A percentile compares a stretch with the other conserved stretches of the same genome.
Evolutionary conservation across 2,888 invertebrate species (phyloP).

Genomic region (Drosophila eohydei): DNA sequence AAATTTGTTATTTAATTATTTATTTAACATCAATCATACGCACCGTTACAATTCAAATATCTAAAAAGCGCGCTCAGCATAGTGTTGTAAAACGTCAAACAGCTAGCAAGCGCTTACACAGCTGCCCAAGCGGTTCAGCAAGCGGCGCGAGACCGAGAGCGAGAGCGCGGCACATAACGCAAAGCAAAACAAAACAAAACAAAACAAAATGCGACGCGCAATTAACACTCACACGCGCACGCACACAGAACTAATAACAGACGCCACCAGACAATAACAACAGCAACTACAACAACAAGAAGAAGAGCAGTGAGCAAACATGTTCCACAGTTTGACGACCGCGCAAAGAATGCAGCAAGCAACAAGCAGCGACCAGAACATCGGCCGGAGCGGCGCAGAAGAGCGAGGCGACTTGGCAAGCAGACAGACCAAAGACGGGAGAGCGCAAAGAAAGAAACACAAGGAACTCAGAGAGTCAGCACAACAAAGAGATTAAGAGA

Average conservation of each 20-base stretch:
- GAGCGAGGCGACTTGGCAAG: slow-evolving; percentile 50
- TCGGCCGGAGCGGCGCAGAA: slow-evolving; percentile 39
- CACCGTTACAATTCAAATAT: slow-evolving; percentile 51
- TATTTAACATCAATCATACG: slow-evolving; percentile 49
- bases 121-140: slow-evolving; percentile 56
- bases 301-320: slow-evolving; percentile 53
- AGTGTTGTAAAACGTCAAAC: slow-evolving; percentile 53
- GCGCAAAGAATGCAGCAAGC: slow-evolving; percentile 68
- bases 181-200: slow-evolving; percentile 31
- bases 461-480: slow-evolving; percentile 21
- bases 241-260: slow-evolving; percentile 26
- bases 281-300: slow-evolving; percentile 16
- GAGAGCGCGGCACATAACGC: not conserved
- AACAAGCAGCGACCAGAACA: slow-evolving; percentile 55
- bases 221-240: slow-evolving; percentile 37
- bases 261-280: slow-evolving; percentile 35
- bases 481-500: slow-evolving; percentile 12
- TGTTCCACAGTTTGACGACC: slow-evolving; percentile 73
- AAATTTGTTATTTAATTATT: not conserved
- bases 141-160: slow-evolving; percentile 6
- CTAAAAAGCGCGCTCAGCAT: slow-evolving; percentile 37
- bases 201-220: slow-evolving; percentile 49
- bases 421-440: slow-evolving; percentile 28
- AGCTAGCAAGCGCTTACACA: slow-evolving; percentile 18
- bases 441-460: not conserved